Percentiles rank a stretch among this genome's conserved stretches.
phyloP scores from a whole-genome alignment of 2,888 invertebrate genomes.

The Drosophila nr. medialis region DNA sequence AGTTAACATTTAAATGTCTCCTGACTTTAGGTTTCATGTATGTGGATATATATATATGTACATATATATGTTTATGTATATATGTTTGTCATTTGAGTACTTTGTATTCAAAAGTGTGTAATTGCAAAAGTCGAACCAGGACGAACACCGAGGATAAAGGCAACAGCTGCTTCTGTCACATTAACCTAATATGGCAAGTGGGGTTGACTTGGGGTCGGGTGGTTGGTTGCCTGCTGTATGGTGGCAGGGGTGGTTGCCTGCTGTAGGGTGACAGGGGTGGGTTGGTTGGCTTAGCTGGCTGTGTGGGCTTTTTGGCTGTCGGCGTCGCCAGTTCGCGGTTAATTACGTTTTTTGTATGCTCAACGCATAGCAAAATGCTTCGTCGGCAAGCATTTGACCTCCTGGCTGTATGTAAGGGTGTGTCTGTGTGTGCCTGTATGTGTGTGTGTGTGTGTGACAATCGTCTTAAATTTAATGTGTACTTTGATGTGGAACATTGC shows the following conservation, averaged over 20 bases:
- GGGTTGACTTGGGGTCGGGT: background rate
- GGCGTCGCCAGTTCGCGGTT: conserved; percentile 68
- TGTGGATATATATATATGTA: background rate
- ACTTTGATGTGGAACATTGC: conserved; percentile 79
- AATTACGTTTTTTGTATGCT: conserved; percentile 77
- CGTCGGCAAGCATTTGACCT: conserved; percentile 27
- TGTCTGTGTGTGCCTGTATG: background rate
- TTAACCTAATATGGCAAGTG: conserved; percentile 62
- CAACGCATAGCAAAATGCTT: conserved; percentile 48
- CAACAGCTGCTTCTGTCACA: conserved; percentile 76
- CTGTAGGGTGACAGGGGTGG: background rate
- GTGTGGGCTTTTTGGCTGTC: conserved; percentile 38
- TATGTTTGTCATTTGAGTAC: conserved; percentile 62
- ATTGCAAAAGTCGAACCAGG: conserved; percentile 67
- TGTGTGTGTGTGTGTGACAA: conserved; percentile 58
- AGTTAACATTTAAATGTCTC: conserved; percentile 31
- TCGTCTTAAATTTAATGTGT: conserved; percentile 77
- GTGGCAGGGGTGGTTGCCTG: background rate
- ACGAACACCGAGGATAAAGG: conserved; percentile 21
- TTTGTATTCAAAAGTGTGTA: conserved; percentile 81
- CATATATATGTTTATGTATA: conserved; percentile 23
- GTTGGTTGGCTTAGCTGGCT: conserved; percentile 36
- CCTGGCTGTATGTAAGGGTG: background rate
- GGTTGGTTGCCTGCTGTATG: background rate
- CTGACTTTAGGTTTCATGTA: conserved; percentile 38